These are phyloP conservation scores for Eupithecia dodoneata DNA, from an alignment of 2,888 invertebrate genomes.

Conservation along the genomic window DNA sequence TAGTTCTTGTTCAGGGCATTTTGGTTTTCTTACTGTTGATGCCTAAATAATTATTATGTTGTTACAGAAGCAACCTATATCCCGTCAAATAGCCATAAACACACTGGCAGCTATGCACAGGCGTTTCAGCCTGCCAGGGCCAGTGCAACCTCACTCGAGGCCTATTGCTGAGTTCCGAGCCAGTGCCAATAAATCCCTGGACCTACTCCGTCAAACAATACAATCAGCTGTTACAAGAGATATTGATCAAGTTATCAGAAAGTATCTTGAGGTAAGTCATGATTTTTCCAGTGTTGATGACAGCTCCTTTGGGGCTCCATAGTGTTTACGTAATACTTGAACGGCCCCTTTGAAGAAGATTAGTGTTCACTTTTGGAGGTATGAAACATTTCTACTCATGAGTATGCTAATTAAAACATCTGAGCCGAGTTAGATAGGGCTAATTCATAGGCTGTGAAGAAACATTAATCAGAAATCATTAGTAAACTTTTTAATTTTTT, in stretches of 20 bases:
- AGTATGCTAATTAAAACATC: background rate
- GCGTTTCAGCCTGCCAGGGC: constrained; percentile 83
- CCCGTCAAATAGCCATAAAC: constrained; percentile 88
- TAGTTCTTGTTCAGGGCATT: background rate
- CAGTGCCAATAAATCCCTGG: constrained; percentile 89
- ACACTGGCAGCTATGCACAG: constrained; percentile 87
- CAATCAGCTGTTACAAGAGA: constrained; percentile 91
- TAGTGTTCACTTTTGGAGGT: background rate
- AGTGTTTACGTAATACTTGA: too few relatives aligned
- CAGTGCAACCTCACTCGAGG: constrained; percentile 79
- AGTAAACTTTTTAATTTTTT: too few relatives aligned
- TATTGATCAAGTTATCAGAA: constrained; percentile 90
- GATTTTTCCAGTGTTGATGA: background rate
- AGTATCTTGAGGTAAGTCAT: constrained; percentile 87
- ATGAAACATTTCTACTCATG: background rate
- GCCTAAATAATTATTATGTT: background rate
- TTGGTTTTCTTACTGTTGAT: background rate
- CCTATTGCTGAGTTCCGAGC: constrained; percentile 83
- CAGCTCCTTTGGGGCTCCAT: background rate
- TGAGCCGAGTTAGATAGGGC: background rate
- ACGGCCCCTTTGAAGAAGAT: background rate
- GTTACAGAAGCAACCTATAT: constrained; percentile 77
- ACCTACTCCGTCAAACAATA: constrained; percentile 89
- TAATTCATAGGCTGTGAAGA: background rate
- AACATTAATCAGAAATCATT: background rate